Base-by-base conservation (phyloP, 2,888 invertebrate species). In the Miltochrista miniata region DNA sequence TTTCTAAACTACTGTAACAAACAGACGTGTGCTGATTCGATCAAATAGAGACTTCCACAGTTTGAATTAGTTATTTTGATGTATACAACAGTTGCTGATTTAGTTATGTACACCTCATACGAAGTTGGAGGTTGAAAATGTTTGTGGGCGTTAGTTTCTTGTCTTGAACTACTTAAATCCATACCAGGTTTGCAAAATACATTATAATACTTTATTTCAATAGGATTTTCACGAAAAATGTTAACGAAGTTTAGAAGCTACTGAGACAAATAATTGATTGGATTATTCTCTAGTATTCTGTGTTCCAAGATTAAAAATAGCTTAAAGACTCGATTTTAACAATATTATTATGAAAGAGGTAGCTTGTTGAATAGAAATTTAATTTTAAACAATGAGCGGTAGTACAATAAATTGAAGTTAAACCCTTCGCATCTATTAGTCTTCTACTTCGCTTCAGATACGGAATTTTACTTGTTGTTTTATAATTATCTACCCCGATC, bases 401-500 rank as follows among this genome's bases (percentile, higher is more conserved):
- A 55, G 53, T 36, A 48, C 44, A 56, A 46, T 55, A 39, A 30
- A 39, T 36, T 45, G 7, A 18, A 33, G 34, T 45, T 9, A 29
- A 48, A 56, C 24, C 51, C 38, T 44, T 47, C 48, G 45, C 46
- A 38, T 54, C 52, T 50, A 52, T 51, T 61, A 54, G 47, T 64
- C 53, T 66, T 63, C 54, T 51, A 38, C 37, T 43, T 38, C 41
- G 24, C 35, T 36, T 47, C 50, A 36, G 40, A 53, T 63, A 61
- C 58, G 62, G 18, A 5, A 24, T 24, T 24, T 24, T 24, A 5
- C 62, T 60, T 74, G 73, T 76, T 81, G 61, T 74, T 76, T 78
- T 74, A 69, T 78, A 75, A 80, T 81, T 78, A 81, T 66, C 65
- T 65, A 60, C 64, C 55, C 47, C 56, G 47, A 60, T 59, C 57